Evolutionary conservation across 2,888 invertebrate genomes (phyloP), one percentile per base, ranked within the genome.

Genomic region (Opisthograptis luteolata): DNA sequence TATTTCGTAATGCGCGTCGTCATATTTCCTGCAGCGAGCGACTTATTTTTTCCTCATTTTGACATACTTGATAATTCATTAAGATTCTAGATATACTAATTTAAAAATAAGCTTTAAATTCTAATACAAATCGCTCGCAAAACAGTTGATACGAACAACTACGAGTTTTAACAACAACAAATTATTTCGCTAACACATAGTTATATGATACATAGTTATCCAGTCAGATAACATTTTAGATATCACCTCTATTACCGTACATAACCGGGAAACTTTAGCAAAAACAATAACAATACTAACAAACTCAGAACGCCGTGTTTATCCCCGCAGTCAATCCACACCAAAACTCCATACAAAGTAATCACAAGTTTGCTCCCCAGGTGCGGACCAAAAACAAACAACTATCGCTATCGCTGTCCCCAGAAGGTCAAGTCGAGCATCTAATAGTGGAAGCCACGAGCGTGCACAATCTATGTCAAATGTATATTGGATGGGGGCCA

Each of bases 401-500:
- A 62, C 87, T 92, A 44, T 94, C 92, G 44, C 92, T 95, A 67
- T 95, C 94, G 0, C 84, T 98, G 42, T 98, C 98, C 1, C 96
- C 97, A 0, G 98, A 98, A 85, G 99, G 99, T 5, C 98, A 99
- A 87, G 97, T 97, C 0, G 96, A 97, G 75, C 95, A 96, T 79
- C 92, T 99, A 7, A 98, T 99, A 60, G 93, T 94, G 46, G 97
- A 99, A 84, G 98, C 99, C 0, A 97, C 96, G 9, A 95, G 94
- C 79, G 87, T 96, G 40, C 94, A 95, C 68, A 97, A 98, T 83
- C 92, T 99, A 8, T 96, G 97, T 64, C 95, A 96, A 82, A 99
- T 99, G 99, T 99, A 97, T 75, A 93, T 96, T 41, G 99, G 99
- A 5, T 99, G 99, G 99, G 96, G 97, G 25, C 94, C 98, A 1